phyloP scores from a whole-genome alignment of 2,797 vertebrate genomes.

The Gymnodraco acuticeps region DNA sequence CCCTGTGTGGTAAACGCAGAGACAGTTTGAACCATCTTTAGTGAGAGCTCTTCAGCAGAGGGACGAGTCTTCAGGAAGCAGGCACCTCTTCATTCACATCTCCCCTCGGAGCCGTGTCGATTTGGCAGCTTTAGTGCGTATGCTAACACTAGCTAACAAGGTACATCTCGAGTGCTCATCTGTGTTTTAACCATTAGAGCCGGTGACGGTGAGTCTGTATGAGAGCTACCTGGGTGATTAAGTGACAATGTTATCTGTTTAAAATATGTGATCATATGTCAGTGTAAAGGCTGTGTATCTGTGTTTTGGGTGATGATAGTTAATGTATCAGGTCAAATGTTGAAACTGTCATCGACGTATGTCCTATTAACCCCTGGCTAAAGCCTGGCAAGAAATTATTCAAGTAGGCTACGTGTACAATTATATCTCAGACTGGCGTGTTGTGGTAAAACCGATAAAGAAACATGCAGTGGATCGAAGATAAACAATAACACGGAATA shows the following conservation, averaged over 20 bases:
- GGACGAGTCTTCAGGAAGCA: neutral
- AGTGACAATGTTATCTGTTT: neutral
- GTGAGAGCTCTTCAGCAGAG: no score
- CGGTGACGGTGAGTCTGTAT: slow-evolving; percentile 32
- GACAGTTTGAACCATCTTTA: no score
- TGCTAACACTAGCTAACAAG: slow-evolving; percentile 46
- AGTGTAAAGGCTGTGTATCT: neutral
- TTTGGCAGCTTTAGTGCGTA: slow-evolving; percentile 30
- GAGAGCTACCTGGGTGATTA: fast-evolving
- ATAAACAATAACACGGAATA: no score
- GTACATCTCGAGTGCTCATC: slow-evolving; percentile 23
- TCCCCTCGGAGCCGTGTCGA: slow-evolving; percentile 6
- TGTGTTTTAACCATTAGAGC: neutral
- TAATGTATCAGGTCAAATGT: no score
- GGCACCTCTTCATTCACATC: slow-evolving; percentile 8
- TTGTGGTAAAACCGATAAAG: neutral
- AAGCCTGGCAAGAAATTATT: neutral
- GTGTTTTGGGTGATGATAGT: neutral
- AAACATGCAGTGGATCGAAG: neutral
- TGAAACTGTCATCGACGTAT: no score
- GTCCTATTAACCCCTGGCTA: no score
- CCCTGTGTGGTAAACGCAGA: neutral
- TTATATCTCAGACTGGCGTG: no score
- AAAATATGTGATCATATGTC: neutral
- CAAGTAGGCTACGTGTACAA: no score